Evolutionary conservation across 2,888 invertebrate species (phyloP), one percentile per base, ranked within the genome.

Genomic region (Rotaria macrura): DNA sequence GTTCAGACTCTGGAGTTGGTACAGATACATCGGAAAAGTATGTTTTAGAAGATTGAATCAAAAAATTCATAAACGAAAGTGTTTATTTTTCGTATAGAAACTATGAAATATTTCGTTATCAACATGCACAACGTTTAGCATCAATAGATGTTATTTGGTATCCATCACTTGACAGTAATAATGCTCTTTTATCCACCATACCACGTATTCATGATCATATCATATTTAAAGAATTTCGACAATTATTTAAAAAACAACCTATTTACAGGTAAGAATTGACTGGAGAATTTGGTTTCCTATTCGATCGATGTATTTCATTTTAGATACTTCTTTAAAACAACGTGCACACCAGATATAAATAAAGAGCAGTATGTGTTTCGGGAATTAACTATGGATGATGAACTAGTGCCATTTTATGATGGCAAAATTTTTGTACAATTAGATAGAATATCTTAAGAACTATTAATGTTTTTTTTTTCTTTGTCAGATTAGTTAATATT

Each of bases 1-100:
- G 40, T 23, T 79, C 74, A 43, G 74, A 79, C 43, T 79, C 74
- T 25, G 74, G 74, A 1, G 74, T 79, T n/a, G 38, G 40, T 43
- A 79, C 74, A n/a, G 74, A 43, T 79, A 43, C 40, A 79, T 79
- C 74, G 29, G 74, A 79, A 79, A 79, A 79, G 74, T 79, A 79
- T 40, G 65, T 65, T 49, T 12, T 17, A 49, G 1, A 49, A 49
- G 3, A 49, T 12, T 12, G 17, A 12, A 49, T 49, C 49, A 49
- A 49, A 49, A 49, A 49, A 10, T 7, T 7, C 17, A 29, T 47
- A 47, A 12, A 47, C 47, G 12, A 29, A 57, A 14, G 34, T 74
- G 38, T 74, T 38, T 25, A 3, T 40, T 79, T 12, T 25, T 49
- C 6, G 17, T n/a, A 12, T 14, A 79, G 74, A 38, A 79, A 79